Evolutionary conservation across 2,888 invertebrate genomes (phyloP).

Genomic region (Maniola hyperantus): DNA sequence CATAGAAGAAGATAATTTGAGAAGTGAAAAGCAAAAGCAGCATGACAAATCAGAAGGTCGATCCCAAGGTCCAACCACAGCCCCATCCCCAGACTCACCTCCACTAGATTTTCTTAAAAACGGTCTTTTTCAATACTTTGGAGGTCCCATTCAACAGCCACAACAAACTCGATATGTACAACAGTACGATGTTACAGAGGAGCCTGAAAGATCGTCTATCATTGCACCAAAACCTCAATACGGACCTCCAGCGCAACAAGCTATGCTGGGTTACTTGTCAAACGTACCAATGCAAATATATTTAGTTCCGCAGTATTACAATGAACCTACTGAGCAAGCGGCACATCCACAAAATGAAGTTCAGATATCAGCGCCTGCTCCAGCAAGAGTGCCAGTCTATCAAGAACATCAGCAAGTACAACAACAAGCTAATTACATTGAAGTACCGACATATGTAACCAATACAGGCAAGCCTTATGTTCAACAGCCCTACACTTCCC

Average conservation of each 20-base stretch:
- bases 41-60: constrained; percentile 53
- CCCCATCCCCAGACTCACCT: constrained; percentile 45
- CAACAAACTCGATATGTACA: constrained; percentile 66
- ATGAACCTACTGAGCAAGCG: constrained; percentile 53
- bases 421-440: constrained; percentile 60
- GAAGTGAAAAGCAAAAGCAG: constrained; percentile 78
- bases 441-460: constrained; percentile 60
- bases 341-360: constrained; percentile 46
- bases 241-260: constrained; percentile 51
- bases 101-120: constrained; percentile 66
- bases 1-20: constrained; percentile 87
- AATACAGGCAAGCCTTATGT: constrained; percentile 60
- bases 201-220: constrained; percentile 54
- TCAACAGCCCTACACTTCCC: constrained; percentile 52
- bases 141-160: constrained; percentile 49
- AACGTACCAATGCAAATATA: constrained; percentile 77
- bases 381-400: constrained; percentile 49
- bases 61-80: constrained; percentile 46
- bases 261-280: constrained; percentile 71
- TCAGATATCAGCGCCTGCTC: constrained; percentile 52
- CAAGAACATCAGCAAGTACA: constrained; percentile 58
- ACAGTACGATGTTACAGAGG: constrained; percentile 73
- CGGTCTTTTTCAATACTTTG: constrained; percentile 61
- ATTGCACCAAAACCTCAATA: constrained; percentile 51
- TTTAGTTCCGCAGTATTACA: constrained; percentile 73